These are phyloP conservation scores for Carassius gibelio DNA, from an alignment of 2,113 vertebrate species.

Conservation along the genomic window DNA sequence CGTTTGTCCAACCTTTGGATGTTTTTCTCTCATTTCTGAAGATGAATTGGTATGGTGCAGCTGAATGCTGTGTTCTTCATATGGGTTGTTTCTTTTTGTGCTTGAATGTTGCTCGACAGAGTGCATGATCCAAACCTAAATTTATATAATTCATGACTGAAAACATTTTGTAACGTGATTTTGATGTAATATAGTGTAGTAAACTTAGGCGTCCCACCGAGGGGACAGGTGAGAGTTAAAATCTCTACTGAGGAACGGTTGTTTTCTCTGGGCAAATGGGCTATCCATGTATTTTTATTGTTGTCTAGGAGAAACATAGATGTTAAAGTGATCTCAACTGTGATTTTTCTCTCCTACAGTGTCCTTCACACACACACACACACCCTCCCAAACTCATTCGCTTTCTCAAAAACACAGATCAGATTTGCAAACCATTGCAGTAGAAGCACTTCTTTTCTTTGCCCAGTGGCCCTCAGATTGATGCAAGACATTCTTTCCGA, in stretches of 20 bases:
- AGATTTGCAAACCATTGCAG: conserved; percentile 33
- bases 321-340: not conserved
- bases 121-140: no score
- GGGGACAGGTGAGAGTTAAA: no score
- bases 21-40: not conserved
- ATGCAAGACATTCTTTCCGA: conserved; percentile 53
- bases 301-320: not conserved
- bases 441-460: conserved; percentile 8
- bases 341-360: not conserved
- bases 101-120: not conserved
- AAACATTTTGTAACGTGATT: no score
- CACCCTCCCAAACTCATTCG: not conserved
- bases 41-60: not conserved
- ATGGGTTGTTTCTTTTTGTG: not conserved
- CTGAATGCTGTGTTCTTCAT: not conserved
- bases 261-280: no score
- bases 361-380: not conserved
- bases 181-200: no score
- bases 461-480: conserved; percentile 26
- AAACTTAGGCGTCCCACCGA: no score
- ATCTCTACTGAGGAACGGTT: not conserved
- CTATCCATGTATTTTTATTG: not conserved
- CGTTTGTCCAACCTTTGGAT: not conserved
- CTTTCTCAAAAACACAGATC: conserved; percentile 26
- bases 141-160: no score